phyloP scores from a whole-genome alignment of 2,888 invertebrate species.

The Nemotelus pantherinus region DNA sequence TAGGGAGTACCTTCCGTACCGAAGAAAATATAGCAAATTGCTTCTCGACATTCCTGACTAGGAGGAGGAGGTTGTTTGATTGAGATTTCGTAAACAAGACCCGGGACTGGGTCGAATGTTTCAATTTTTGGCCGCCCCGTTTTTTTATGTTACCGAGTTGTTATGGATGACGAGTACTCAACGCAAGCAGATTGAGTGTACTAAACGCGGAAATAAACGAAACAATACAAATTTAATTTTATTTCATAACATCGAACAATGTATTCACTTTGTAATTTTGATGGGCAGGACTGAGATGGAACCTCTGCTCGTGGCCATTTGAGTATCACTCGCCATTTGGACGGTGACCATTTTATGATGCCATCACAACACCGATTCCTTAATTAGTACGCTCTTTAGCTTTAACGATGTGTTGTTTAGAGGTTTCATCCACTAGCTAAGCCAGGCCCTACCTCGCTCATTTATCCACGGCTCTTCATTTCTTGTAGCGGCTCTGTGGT shows the following conservation, averaged over 20 bases:
- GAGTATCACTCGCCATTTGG: conserved; percentile 22
- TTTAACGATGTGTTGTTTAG: conserved; percentile 43
- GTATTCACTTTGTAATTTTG: conserved; percentile 24
- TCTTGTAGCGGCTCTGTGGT: background rate
- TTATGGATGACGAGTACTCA: background rate
- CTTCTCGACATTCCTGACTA: conserved; percentile 26
- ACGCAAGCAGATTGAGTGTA: background rate
- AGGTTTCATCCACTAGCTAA: conserved; percentile 16
- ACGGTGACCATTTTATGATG: conserved; percentile 24
- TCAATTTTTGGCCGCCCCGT: conserved; percentile 1
- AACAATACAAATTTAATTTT: background rate
- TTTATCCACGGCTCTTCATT: background rate
- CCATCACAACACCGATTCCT: conserved; percentile 36
- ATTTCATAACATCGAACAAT: conserved; percentile 22
- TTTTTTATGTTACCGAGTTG: background rate
- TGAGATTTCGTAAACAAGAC: background rate
- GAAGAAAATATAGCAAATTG: conserved; percentile 47
- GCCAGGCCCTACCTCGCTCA: background rate
- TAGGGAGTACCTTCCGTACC: conserved; percentile 48
- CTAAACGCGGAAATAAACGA: no score
- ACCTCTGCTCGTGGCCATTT: conserved; percentile 8
- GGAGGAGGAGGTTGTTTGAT: conserved; percentile 23
- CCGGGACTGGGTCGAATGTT: background rate
- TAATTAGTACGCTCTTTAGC: conserved; percentile 44
- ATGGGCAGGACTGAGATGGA: background rate